phyloP scores from a whole-genome alignment of 2,797 vertebrate species.

The Labeo calbasu region DNA sequence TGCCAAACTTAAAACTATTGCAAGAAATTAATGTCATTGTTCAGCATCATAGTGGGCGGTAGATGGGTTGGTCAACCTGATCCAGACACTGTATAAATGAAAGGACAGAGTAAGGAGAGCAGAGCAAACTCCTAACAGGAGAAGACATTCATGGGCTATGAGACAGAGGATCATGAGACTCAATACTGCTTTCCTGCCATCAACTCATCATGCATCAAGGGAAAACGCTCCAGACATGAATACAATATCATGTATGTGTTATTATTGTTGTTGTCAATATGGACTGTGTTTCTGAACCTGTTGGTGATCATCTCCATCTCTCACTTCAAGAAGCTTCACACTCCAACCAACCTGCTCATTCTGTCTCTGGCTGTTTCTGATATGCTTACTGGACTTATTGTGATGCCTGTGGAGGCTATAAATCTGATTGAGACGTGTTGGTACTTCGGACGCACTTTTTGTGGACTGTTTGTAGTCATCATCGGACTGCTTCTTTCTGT shows the following conservation, averaged over 20 bases:
- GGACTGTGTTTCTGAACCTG: background rate
- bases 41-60: background rate
- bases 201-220: background rate
- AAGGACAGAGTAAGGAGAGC: background rate
- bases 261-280: background rate
- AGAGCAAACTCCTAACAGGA: no score
- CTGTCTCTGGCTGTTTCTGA: conserved; percentile 33
- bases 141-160: no score
- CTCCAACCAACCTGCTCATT: conserved; percentile 26
- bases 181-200: conserved; percentile 12
- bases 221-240: no score
- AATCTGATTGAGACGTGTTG: background rate
- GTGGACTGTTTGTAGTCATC: background rate
- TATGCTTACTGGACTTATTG: conserved; percentile 13
- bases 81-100: background rate
- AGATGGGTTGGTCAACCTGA: background rate
- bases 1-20: no score
- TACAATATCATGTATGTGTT: background rate
- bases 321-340: background rate
- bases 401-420: conserved; percentile 46
- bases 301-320: conserved; percentile 39
- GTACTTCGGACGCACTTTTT: conserved; percentile 9
- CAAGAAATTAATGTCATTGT: background rate
- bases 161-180: background rate
- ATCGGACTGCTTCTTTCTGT: background rate